Percentiles rank a stretch among this genome's conserved stretches.
These are phyloP conservation scores for Tanypteryx hageni DNA, from an alignment of 2,888 invertebrate genomes.

Conservation along the genomic window DNA sequence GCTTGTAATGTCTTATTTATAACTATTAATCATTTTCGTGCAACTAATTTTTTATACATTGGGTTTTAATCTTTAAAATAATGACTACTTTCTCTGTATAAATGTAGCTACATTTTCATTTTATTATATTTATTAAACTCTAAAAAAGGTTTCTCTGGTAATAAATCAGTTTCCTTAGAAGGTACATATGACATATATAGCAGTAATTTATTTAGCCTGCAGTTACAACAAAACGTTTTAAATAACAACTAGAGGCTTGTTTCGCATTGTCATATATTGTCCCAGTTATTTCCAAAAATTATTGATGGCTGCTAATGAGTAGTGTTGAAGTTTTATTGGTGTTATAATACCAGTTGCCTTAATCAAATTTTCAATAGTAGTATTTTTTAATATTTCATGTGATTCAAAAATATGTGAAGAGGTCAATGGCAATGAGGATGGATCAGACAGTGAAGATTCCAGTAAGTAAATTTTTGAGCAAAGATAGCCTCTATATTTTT, in stretches of 20 bases:
- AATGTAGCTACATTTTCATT: conserved; percentile 44
- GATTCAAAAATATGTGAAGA: conserved; percentile 30
- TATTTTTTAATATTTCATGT: conserved; percentile 46
- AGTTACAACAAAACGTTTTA: too few species aligned
- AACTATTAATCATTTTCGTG: background rate
- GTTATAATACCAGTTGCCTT: background rate
- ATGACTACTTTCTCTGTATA: background rate
- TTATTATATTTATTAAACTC: background rate
- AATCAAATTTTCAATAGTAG: conserved; percentile 1
- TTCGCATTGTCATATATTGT: too few species aligned
- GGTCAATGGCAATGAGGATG: conserved; percentile 36
- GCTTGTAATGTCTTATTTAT: background rate
- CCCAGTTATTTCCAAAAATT: too few species aligned
- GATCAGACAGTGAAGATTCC: conserved; percentile 45
- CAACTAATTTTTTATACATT: background rate
- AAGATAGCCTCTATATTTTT: background rate
- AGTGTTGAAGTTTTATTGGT: too few species aligned
- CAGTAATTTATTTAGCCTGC: background rate
- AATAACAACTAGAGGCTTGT: too few species aligned
- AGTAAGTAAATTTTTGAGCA: conserved; percentile 31
- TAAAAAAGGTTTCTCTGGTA: background rate
- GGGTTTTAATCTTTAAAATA: background rate
- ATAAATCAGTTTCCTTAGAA: background rate
- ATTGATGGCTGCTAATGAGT: too few species aligned
- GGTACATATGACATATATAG: background rate